phyloP scores from a whole-genome alignment of 1,140 invertebrate species.

The Gonatopus flavifemur region DNA sequence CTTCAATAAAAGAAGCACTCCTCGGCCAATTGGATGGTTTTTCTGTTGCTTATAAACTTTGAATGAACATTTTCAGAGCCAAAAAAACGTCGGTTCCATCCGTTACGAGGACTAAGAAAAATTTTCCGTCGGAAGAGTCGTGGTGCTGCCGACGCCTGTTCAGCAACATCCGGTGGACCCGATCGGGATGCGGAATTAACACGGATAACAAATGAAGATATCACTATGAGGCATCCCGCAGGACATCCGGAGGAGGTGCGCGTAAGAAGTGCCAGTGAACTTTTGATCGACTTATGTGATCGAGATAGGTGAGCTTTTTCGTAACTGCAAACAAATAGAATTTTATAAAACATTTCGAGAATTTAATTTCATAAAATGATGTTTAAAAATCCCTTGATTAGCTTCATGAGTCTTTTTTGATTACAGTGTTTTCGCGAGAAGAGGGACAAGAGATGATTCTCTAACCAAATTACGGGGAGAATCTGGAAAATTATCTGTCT shows the following conservation, averaged over 20 bases:
- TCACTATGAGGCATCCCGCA: constrained; percentile 50
- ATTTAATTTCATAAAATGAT: not conserved
- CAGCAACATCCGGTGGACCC: constrained; percentile 12
- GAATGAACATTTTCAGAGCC: constrained; percentile 62
- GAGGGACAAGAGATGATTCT: constrained; percentile 40
- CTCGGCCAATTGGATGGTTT: no score
- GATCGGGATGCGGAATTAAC: constrained; percentile 28
- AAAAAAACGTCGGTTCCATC: constrained; percentile 67
- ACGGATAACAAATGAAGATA: constrained; percentile 40
- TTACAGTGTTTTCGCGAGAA: constrained; percentile 42
- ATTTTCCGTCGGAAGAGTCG: constrained; percentile 67
- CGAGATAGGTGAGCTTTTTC: constrained; percentile 42
- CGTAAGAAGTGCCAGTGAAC: constrained; percentile 70
- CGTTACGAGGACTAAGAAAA: constrained; percentile 66
- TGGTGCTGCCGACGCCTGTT: constrained; percentile 53
- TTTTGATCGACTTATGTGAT: constrained; percentile 59
- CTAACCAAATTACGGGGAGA: constrained; percentile 46
- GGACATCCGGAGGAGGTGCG: constrained; percentile 58
- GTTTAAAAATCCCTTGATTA: not conserved
- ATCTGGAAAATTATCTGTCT: constrained; percentile 65
- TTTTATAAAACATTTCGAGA: no score
- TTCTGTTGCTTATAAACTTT: no score
- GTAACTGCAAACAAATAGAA: no score
- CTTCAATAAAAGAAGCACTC: no score
- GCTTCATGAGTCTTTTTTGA: not conserved